Percentiles rank a stretch among this genome's conserved stretches.
phyloP scores from a whole-genome alignment of 1,140 invertebrate genomes.

The Planococcus citri region DNA sequence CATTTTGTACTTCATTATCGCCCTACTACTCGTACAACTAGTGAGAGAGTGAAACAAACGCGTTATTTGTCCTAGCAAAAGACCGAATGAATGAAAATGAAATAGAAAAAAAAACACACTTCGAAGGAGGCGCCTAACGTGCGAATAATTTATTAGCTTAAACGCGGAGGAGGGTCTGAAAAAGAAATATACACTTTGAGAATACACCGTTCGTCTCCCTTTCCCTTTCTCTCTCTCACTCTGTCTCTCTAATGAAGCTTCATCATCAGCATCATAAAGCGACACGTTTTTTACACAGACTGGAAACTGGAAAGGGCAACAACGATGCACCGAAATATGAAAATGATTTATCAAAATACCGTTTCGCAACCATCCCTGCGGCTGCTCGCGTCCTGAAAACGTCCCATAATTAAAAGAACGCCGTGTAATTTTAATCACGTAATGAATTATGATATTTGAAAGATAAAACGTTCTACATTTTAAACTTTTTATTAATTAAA shows the following conservation, averaged over 20 bases:
- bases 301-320: background rate
- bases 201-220: background rate
- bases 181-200: background rate
- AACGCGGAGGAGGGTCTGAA: background rate
- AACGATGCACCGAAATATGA: background rate
- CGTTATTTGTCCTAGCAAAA: background rate
- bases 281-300: too few relatives aligned
- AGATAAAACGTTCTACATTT: background rate
- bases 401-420: background rate
- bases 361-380: background rate
- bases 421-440: conserved; percentile 6
- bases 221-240: background rate
- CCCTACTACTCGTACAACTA: too few relatives aligned
- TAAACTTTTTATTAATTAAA: background rate
- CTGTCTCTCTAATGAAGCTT: too few relatives aligned
- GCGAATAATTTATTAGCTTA: background rate
- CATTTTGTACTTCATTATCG: background rate
- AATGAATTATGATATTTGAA: conserved; percentile 8
- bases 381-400: background rate
- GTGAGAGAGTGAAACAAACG: background rate
- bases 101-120: too few relatives aligned
- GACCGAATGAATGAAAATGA: too few relatives aligned
- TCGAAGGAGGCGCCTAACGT: background rate
- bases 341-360: background rate
- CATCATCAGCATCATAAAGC: too few relatives aligned